These are phyloP conservation scores for Gasterosteus aculeatus DNA, from an alignment of 2,113 vertebrate genomes.

Conservation along the genomic window DNA sequence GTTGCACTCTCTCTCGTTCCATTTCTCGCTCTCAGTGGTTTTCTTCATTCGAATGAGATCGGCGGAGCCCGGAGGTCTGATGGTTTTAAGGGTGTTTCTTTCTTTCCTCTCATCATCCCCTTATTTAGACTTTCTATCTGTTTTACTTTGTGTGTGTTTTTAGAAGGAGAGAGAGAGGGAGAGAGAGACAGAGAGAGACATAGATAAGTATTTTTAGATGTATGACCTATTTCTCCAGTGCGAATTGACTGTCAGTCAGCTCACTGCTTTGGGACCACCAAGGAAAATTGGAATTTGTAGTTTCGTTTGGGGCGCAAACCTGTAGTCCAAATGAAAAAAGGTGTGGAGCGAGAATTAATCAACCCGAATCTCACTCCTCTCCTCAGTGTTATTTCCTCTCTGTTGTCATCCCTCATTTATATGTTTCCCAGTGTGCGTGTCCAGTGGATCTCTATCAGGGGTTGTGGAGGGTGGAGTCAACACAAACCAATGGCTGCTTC, in stretches of 20 bases:
- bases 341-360: constrained; percentile 8
- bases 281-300: constrained; percentile 57
- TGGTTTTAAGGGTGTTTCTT: constrained; percentile 73
- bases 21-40: constrained; percentile 34
- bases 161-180: constrained; percentile 54
- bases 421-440: constrained; percentile 43
- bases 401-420: constrained; percentile 49
- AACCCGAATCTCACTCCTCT: constrained; percentile 18
- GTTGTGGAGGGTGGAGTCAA: constrained; percentile 67
- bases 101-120: constrained; percentile 72
- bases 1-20: constrained; percentile 51
- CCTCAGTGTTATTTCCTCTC: constrained; percentile 29
- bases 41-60: constrained; percentile 52
- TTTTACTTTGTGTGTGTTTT: constrained; percentile 63
- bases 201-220: constrained; percentile 85
- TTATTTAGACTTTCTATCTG: constrained; percentile 71
- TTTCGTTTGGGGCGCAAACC: constrained; percentile 38
- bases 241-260: constrained; percentile 83
- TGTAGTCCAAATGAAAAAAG: constrained; percentile 48
- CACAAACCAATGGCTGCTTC: constrained; percentile 55
- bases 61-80: constrained; percentile 62
- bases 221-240: constrained; percentile 86
- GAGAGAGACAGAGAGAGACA: constrained; percentile 70
- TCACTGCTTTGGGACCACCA: constrained; percentile 73
- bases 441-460: constrained; percentile 57